These are phyloP conservation scores for Spatulosminthurus flaviceps DNA, from an alignment of 2,888 invertebrate genomes.

Conservation along the genomic window DNA sequence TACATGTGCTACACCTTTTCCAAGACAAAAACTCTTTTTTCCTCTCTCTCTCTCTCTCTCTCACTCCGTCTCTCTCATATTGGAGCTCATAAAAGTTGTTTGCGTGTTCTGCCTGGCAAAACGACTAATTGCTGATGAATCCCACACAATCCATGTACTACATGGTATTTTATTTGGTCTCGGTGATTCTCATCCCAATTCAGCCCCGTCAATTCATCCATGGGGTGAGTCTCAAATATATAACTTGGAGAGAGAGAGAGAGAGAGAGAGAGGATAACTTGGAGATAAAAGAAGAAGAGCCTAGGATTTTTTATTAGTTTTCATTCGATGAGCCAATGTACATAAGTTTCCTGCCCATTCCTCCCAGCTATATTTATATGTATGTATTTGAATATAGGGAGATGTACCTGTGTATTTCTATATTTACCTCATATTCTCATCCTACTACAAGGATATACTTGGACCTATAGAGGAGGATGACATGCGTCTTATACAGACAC, in stretches of 20 bases:
- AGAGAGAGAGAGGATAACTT: background rate
- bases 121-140: constrained; percentile 38
- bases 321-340: background rate
- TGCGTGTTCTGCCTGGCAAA: constrained; percentile 30
- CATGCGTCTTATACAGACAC: too few species aligned
- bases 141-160: constrained; percentile 18
- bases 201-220: background rate
- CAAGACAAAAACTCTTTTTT: background rate
- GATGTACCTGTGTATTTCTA: too few species aligned
- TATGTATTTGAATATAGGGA: too few species aligned
- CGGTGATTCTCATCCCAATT: background rate
- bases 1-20: background rate
- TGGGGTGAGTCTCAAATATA: background rate
- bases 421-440: too few species aligned
- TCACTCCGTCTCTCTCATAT: too few species aligned
- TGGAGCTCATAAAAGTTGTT: constrained; percentile 32
- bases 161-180: constrained; percentile 22
- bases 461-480: too few species aligned
- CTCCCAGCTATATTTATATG: too few species aligned
- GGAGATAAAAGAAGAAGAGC: background rate
- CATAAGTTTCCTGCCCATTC: too few species aligned
- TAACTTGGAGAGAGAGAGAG: background rate
- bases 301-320: constrained; percentile 6
- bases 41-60: background rate
- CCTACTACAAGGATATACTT: background rate